A percentile compares a stretch with the other conserved stretches of the same genome.
Evolutionary conservation across 2,888 invertebrate species (phyloP).

Genomic region (Scrobipalpa costella): DNA sequence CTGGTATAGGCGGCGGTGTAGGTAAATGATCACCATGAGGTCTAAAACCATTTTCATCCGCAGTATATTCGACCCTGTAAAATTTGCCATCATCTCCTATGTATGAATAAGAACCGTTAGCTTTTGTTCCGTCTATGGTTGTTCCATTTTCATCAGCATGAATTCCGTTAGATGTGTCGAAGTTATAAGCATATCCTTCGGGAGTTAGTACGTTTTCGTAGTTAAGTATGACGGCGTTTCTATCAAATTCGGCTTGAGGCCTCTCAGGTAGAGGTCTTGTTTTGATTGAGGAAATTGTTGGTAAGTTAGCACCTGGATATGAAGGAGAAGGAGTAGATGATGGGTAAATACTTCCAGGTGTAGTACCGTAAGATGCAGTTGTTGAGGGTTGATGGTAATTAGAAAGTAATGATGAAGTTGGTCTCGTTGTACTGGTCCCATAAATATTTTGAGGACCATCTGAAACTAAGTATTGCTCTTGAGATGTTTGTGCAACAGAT

Average conservation of each 20-base stretch:
- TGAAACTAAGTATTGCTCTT: neutral
- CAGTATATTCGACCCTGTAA: constrained; percentile 60
- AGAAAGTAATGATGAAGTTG: constrained; percentile 20
- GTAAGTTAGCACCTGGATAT: neutral
- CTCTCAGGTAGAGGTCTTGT: constrained; percentile 41
- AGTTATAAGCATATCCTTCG: constrained; percentile 60
- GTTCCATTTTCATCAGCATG: constrained; percentile 64
- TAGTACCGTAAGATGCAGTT: constrained; percentile 17
- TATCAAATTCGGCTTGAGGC: constrained; percentile 54
- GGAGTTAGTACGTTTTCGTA: constrained; percentile 56
- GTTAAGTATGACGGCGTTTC: constrained; percentile 56
- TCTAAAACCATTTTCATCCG: constrained; percentile 69
- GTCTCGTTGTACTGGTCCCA: constrained; percentile 4
- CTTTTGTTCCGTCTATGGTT: constrained; percentile 59
- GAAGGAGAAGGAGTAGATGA: constrained; percentile 19
- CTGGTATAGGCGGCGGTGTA: constrained; percentile 67
- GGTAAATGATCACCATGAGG: constrained; percentile 69
- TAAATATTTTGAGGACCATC: constrained; percentile 18
- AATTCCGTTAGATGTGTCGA: constrained; percentile 69
- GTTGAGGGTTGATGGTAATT: constrained; percentile 11
- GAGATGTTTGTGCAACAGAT: constrained; percentile 2
- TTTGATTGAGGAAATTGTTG: neutral
- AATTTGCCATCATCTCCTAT: constrained; percentile 68
- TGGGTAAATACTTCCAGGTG: neutral
- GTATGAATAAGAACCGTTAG: constrained; percentile 64